Conservation (phyloP, 1,140 invertebrate genomes). For the Cherax quadricarinatus region DNA sequence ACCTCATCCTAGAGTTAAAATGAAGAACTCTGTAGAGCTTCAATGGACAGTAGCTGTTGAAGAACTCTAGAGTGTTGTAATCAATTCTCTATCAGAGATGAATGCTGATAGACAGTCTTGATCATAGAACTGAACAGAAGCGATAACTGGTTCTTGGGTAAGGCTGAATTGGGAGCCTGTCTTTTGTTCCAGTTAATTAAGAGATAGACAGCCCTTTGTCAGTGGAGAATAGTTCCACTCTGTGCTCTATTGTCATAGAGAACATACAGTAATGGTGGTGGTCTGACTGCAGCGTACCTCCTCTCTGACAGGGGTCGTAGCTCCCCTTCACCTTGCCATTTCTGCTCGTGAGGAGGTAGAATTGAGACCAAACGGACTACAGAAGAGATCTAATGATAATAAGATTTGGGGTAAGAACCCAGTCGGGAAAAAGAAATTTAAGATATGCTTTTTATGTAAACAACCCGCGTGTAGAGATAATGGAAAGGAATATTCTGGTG, state of each 20-base stretch:
- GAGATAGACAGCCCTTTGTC: too few species aligned
- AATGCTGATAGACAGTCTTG: background rate
- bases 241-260: background rate
- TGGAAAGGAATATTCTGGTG: background rate
- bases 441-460: too few species aligned
- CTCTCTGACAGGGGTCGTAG: background rate
- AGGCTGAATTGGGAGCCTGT: too few species aligned
- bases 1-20: too few species aligned
- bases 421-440: too few species aligned
- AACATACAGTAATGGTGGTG: background rate
- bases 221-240: too few species aligned
- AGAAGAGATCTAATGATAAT: background rate
- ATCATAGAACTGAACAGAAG: background rate
- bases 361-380: background rate
- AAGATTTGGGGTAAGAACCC: too few species aligned
- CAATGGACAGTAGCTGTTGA: too few species aligned
- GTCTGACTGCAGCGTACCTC: slow-evolving; percentile 48
- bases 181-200: too few species aligned
- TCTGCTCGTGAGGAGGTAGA: background rate
- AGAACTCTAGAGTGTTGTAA: too few species aligned
- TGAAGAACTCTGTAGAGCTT: too few species aligned
- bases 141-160: background rate
- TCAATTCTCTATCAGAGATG: background rate
- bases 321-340: slow-evolving; percentile 29
- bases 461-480: too few species aligned